These are phyloP conservation scores for Gymnocypris eckloni DNA, from an alignment of 2,797 vertebrate genomes.

Conservation along the genomic window DNA sequence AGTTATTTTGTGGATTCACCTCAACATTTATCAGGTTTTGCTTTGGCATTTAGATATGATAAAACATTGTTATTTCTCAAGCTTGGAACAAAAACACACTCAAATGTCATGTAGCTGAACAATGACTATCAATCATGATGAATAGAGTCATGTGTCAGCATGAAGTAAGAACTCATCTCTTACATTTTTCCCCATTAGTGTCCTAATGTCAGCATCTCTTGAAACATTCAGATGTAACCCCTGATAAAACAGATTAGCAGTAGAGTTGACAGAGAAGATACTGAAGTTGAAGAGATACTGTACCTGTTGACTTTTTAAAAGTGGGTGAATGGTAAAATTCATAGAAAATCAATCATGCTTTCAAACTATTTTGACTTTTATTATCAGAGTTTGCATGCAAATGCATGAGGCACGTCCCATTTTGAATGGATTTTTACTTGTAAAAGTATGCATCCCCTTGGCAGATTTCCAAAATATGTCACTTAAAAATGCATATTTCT, in stretches of 20 bases:
- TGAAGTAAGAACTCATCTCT: not conserved
- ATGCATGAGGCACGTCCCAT: not conserved
- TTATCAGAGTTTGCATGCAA: not conserved
- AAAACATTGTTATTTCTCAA: conserved; percentile 2
- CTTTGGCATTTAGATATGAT: not conserved
- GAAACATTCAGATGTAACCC: not conserved
- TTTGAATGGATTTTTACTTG: not conserved
- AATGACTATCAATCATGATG: not conserved
- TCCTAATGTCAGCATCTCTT: not conserved
- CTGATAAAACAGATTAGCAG: not conserved
- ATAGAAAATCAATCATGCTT: not conserved
- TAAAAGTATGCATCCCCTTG: not conserved
- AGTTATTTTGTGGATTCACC: not conserved
- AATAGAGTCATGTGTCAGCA: conserved; percentile 3
- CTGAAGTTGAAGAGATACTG: no score
- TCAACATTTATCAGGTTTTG: not conserved
- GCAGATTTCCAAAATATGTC: not conserved
- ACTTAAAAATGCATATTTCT: not conserved
- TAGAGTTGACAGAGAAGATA: not conserved
- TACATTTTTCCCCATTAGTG: not conserved
- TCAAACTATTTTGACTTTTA: not conserved
- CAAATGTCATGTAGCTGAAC: not conserved
- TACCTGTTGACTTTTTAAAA: not conserved
- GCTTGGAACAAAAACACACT: not conserved
- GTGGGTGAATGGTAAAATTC: not conserved